Percentiles rank a stretch among this genome's conserved stretches.
These are phyloP conservation scores for Chaetodon trifasciatus DNA, from an alignment of 2,797 vertebrate genomes.

Conservation along the genomic window DNA sequence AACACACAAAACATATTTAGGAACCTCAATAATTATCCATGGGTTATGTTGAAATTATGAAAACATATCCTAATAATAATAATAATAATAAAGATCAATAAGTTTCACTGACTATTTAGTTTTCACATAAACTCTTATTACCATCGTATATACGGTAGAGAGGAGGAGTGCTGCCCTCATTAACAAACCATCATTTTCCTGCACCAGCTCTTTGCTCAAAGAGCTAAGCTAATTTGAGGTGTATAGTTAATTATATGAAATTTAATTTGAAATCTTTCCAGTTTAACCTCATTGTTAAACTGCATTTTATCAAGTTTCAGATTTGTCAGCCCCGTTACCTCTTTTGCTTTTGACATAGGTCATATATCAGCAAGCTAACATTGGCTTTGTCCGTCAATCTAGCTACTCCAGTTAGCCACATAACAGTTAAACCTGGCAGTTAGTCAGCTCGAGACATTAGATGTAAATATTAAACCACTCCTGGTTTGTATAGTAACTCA, in stretches of 20 bases:
- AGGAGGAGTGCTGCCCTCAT: neutral
- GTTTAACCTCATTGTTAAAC: neutral
- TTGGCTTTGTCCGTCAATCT: too few relatives aligned
- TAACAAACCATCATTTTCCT: too few relatives aligned
- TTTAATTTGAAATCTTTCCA: neutral
- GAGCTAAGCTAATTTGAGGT: neutral
- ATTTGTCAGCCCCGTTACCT: too few relatives aligned
- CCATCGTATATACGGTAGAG: neutral
- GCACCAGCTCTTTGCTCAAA: too few relatives aligned
- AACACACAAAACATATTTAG: neutral
- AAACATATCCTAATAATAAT: neutral
- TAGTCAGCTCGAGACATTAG: too few relatives aligned
- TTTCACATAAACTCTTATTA: neutral
- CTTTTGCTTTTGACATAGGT: too few relatives aligned
- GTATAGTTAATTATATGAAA: neutral
- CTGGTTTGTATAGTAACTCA: neutral
- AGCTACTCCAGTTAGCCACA: too few relatives aligned
- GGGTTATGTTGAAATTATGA: neutral
- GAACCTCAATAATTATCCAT: neutral
- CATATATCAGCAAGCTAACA: too few relatives aligned
- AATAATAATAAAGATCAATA: neutral
- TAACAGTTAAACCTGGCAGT: neutral
- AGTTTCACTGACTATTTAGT: too few relatives aligned
- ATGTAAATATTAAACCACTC: neutral
- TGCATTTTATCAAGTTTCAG: neutral